Conservation (phyloP, 2,797 vertebrate genomes). For the Anguilla marmorata region DNA sequence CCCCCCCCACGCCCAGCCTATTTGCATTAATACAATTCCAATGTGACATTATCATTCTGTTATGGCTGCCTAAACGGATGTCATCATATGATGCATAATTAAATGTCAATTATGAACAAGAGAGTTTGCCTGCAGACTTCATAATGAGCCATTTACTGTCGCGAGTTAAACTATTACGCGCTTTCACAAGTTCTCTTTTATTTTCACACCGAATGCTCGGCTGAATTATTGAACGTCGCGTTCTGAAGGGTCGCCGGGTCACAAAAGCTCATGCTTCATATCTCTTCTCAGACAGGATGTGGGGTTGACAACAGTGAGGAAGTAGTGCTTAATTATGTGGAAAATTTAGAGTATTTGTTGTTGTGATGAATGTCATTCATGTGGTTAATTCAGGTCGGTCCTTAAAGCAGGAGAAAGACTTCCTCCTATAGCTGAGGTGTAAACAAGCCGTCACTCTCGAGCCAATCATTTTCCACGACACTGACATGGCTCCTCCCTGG, state of each 20-base stretch:
- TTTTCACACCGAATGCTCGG: neutral
- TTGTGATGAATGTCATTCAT: neutral
- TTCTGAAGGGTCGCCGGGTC: neutral
- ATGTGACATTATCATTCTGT: neutral
- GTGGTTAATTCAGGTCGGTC: neutral
- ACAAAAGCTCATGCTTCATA: neutral
- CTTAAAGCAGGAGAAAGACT: neutral
- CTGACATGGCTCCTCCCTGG: slow-evolving; percentile 21
- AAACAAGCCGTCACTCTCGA: slow-evolving; percentile 19
- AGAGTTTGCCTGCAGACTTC: slow-evolving; percentile 13
- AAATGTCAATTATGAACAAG: neutral
- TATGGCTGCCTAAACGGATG: slow-evolving; percentile 11
- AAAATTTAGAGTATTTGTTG: neutral
- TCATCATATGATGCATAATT: neutral
- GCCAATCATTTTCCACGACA: slow-evolving; percentile 5
- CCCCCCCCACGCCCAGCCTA: neutral
- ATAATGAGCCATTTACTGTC: neutral
- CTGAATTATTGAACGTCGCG: neutral
- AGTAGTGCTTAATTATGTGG: neutral
- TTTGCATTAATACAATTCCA: neutral
- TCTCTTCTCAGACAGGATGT: neutral
- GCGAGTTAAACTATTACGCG: neutral
- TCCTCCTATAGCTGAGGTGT: neutral
- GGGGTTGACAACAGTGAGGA: neutral
- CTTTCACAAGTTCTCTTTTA: slow-evolving; percentile 3